phyloP scores from a whole-genome alignment of 2,797 vertebrate genomes.

The Enteromius treurensis region DNA sequence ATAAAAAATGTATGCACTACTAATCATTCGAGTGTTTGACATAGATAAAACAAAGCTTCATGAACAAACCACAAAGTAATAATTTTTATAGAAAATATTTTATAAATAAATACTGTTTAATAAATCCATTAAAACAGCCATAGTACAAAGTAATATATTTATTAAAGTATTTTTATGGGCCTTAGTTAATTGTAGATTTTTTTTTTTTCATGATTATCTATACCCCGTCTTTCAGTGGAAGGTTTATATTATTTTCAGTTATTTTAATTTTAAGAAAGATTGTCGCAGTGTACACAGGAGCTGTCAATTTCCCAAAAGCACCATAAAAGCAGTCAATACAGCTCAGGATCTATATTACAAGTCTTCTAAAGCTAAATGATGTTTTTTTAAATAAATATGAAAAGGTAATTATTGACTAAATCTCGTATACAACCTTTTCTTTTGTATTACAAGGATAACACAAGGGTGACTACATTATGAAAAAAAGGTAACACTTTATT shows the following conservation, averaged over 20 bases:
- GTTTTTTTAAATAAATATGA: not conserved
- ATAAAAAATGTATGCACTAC: not conserved
- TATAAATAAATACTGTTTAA: no score
- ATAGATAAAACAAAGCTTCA: not conserved
- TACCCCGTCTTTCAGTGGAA: not conserved
- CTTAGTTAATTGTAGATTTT: not conserved
- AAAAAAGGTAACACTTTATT: no score
- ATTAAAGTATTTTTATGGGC: not conserved
- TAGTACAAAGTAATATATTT: not conserved
- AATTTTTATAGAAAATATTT: no score
- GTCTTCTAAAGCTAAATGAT: not conserved
- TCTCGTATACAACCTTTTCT: not conserved
- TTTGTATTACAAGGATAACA: no score
- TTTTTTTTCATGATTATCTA: not conserved
- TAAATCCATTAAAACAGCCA: no score
- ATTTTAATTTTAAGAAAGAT: constrained; percentile 1
- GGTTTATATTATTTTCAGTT: not conserved
- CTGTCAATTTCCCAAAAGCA: not conserved
- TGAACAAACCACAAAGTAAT: not conserved
- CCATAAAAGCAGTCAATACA: not conserved
- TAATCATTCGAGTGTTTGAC: not conserved
- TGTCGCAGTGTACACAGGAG: not conserved
- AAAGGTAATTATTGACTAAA: not conserved
- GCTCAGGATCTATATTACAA: not conserved
- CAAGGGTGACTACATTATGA: no score